Conservation (phyloP, 1,140 invertebrate species). For the Solenopsis invicta region DNA sequence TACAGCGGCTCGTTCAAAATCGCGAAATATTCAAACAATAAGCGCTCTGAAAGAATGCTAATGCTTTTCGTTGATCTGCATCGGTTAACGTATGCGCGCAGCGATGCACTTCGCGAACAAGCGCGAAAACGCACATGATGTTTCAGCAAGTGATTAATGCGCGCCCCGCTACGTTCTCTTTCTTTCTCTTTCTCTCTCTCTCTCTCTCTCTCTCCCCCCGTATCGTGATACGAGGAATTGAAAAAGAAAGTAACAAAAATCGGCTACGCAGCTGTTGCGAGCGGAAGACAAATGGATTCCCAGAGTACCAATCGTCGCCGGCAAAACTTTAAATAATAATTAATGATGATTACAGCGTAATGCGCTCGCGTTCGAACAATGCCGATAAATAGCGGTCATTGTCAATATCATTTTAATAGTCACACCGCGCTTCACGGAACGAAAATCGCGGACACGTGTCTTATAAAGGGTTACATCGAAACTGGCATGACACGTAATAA, state of each 20-base stretch:
- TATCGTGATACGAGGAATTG: slow-evolving; percentile 52
- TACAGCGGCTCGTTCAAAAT: not conserved
- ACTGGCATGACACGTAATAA: not conserved
- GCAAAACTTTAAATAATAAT: slow-evolving; percentile 63
- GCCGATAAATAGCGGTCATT: slow-evolving; percentile 58
- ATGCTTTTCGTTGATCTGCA: slow-evolving; percentile 33
- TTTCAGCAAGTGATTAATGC: slow-evolving; percentile 60
- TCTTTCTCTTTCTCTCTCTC: not conserved
- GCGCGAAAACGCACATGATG: slow-evolving; percentile 48
- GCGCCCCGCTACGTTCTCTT: slow-evolving; percentile 3
- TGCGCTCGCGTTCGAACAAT: slow-evolving; percentile 44
- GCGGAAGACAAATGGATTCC: slow-evolving; percentile 50
- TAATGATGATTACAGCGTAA: slow-evolving; percentile 61
- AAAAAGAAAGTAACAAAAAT: slow-evolving; percentile 54
- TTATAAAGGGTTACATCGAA: not conserved
- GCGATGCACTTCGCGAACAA: slow-evolving; percentile 20
- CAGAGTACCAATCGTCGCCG: slow-evolving; percentile 64
- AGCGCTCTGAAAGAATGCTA: slow-evolving; percentile 1
- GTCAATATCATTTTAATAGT: slow-evolving; percentile 57
- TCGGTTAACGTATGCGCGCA: slow-evolving; percentile 13
- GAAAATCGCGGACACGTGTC: slow-evolving; percentile 6
- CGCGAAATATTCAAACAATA: slow-evolving; percentile 2
- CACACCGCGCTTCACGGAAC: slow-evolving; percentile 26
- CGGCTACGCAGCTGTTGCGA: slow-evolving; percentile 52
- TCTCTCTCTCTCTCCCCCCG: not conserved